Base-by-base conservation (phyloP, 2,797 vertebrate genomes). In the Enteromius mattozi region DNA sequence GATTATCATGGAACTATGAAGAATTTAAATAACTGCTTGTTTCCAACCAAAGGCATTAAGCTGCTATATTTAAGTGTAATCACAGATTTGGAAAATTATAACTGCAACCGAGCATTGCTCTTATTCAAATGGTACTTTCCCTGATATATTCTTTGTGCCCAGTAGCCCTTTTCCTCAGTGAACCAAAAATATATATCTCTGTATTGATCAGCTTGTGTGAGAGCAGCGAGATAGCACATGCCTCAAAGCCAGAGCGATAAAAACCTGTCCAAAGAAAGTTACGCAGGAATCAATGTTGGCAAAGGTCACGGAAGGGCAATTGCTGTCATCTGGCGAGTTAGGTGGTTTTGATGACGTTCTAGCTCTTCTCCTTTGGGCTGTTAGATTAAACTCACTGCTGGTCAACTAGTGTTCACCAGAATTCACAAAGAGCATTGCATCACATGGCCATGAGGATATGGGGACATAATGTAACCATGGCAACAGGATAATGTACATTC, bases 221-320 rank as follows among this genome's bases (percentile, higher is more conserved):
- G 86, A 76, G 65, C 59, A 85, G 84, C 12, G 14, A 83, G 85
- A 88, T 88, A 87, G 72, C 74, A 24, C 40, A 88, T 83, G 82
- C 78, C 85, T 89, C 59, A 81, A 66, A 87, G 87, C 69, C 33
- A 82, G 59, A 82, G 75, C 7, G 79, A 81, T 82, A 81, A 85
- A 88, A 85, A 81, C 70, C 72, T 84, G 69, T 75, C 56, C 27
- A 83, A 54, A 65, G 86, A 71, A 80, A 80, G 68, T 88, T 70
- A 49, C 77, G 49, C 77, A 59, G 68, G 75, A 75, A 90, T 87
- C 80, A 79, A 85, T 88, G 68, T 87, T 88, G 77, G 72, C 61
- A 88, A 90, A 88, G 89, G 86, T 89, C 82, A 79, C n/a, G n/a
- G 81, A 89, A 90, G 86, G 86, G 87, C 85, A 87, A 85, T 87